These are phyloP conservation scores for Austrolebias charrua DNA, from an alignment of 2,797 vertebrate genomes.

Conservation along the genomic window DNA sequence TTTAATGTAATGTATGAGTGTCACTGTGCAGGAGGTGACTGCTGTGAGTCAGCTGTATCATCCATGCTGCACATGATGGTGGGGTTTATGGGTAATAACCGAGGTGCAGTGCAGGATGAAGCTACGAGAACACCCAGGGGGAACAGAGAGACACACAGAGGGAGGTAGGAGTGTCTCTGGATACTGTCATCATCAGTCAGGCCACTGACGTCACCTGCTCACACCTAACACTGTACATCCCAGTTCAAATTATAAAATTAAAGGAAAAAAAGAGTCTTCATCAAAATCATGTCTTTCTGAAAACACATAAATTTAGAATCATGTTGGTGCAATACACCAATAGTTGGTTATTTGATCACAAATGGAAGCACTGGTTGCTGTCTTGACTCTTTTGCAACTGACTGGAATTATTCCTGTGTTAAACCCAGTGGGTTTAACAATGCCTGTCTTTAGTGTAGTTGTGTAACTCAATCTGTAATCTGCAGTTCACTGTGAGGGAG, in stretches of 20 bases:
- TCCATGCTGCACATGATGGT: neutral
- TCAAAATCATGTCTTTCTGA: neutral
- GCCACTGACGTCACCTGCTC: constrained; percentile 47
- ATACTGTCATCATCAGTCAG: constrained; percentile 55
- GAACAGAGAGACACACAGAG: constrained; percentile 24
- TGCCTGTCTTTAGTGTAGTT: constrained; percentile 1
- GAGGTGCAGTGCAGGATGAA: constrained; percentile 37
- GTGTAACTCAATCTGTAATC: constrained; percentile 26
- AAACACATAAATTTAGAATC: no score
- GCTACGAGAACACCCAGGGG: constrained; percentile 41
- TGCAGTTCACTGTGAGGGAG: constrained; percentile 14
- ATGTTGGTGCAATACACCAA: no score
- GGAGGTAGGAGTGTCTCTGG: constrained; percentile 32
- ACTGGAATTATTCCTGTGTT: neutral
- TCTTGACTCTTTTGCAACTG: neutral
- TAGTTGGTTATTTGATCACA: neutral
- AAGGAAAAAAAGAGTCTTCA: neutral
- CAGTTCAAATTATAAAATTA: constrained; percentile 11
- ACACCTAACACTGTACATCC: constrained; percentile 29
- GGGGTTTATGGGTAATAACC: constrained; percentile 19
- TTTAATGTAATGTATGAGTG: constrained; percentile 4
- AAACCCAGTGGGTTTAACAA: neutral
- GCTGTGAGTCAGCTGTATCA: constrained; percentile 7
- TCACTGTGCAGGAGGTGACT: constrained; percentile 1
- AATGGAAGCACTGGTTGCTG: neutral